These are phyloP conservation scores for Adelognathus sp. DNA, from an alignment of 2,888 invertebrate genomes.

Conservation along the genomic window DNA sequence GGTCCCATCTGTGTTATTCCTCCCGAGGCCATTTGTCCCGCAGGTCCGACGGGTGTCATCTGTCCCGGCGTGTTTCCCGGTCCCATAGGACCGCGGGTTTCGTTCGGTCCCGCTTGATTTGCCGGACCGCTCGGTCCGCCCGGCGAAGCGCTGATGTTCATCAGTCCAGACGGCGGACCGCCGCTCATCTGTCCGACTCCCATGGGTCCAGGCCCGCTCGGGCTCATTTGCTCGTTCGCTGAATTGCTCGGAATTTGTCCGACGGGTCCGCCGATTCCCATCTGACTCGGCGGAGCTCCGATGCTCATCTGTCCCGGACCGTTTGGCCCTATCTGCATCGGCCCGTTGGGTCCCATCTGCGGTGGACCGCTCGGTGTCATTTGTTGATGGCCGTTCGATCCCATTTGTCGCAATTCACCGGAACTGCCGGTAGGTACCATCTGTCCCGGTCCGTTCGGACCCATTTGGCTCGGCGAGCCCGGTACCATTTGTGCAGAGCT, in stretches of 20 bases:
- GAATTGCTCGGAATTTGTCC: constrained; percentile 61
- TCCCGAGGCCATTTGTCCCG: constrained; percentile 62
- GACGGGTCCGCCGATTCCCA: constrained; percentile 56
- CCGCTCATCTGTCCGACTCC: constrained; percentile 56
- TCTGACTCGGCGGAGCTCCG: constrained; percentile 57
- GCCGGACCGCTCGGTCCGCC: constrained; percentile 49
- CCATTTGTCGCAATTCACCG: constrained; percentile 70
- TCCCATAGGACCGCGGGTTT: constrained; percentile 53
- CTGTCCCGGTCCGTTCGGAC: constrained; percentile 70
- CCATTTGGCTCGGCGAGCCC: constrained; percentile 64
- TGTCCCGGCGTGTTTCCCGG: constrained; percentile 71
- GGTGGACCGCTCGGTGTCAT: constrained; percentile 67
- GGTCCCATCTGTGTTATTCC: constrained; percentile 71
- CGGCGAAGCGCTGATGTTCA: background rate
- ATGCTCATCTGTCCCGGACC: constrained; percentile 66
- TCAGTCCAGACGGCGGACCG: constrained; percentile 51
- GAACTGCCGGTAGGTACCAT: constrained; percentile 36
- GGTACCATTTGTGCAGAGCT: constrained; percentile 65
- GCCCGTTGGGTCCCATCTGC: constrained; percentile 66
- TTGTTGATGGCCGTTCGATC: constrained; percentile 61
- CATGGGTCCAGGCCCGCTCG: constrained; percentile 48
- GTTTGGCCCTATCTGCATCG: constrained; percentile 68
- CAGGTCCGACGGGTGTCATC: constrained; percentile 59
- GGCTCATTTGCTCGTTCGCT: constrained; percentile 65
- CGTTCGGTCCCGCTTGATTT: constrained; percentile 35